Percentiles rank a stretch among this genome's conserved stretches.
Evolutionary conservation across 2,797 vertebrate genomes (phyloP).

Genomic region (Pipistrellus nathusii): DNA sequence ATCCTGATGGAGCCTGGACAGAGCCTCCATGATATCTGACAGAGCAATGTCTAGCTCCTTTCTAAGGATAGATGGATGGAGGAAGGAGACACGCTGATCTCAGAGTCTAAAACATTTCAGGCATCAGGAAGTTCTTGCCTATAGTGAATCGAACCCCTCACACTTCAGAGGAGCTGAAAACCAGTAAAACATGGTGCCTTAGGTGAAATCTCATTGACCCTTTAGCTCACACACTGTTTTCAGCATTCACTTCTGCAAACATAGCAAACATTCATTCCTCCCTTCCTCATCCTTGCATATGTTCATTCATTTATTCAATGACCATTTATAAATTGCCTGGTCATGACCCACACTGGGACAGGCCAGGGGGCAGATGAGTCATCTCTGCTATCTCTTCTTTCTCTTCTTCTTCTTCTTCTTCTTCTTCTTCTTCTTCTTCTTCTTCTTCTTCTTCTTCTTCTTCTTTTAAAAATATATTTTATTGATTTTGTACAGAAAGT

Average conservation of each 20-base stretch:
- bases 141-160: not conserved
- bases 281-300: not conserved
- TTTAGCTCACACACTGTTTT: not conserved
- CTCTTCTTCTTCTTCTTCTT: too few relatives aligned
- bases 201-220: not conserved
- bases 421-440: too few relatives aligned
- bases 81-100: not conserved
- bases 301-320: not conserved
- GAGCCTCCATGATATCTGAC: not conserved
- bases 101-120: not conserved
- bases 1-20: not conserved
- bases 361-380: not conserved
- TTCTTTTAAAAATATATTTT: too few relatives aligned
- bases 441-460: too few relatives aligned
- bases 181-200: not conserved
- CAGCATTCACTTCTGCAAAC: not conserved
- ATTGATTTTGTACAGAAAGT: too few relatives aligned
- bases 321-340: not conserved
- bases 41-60: not conserved
- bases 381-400: not conserved
- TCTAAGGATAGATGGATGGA: not conserved
- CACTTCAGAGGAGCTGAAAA: not conserved
- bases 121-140: not conserved
- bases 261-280: rapidly evolving
- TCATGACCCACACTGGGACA: not conserved